Evolutionary conservation across 2,888 invertebrate species (phyloP).

Genomic region (Vanessa cardui): DNA sequence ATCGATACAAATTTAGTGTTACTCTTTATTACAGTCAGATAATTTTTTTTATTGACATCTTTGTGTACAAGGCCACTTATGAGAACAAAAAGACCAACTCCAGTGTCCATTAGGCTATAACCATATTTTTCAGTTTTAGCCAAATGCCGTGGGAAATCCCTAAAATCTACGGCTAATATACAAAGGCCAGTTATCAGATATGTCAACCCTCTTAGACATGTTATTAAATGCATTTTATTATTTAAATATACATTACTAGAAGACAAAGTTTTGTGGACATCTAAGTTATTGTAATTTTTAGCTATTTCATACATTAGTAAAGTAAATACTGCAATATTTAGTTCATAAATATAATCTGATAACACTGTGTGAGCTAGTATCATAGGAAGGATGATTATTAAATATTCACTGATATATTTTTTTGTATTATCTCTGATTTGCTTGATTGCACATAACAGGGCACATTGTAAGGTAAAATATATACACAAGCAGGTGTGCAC

Average conservation of each 20-base stretch:
- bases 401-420: constrained; percentile 80
- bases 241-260: constrained; percentile 42
- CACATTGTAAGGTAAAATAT: constrained; percentile 67
- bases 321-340: constrained; percentile 58
- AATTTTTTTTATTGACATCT: constrained; percentile 53
- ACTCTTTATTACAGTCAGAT: constrained; percentile 59
- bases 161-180: constrained; percentile 97
- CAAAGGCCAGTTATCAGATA: constrained; percentile 89
- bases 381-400: constrained; percentile 79
- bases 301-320: constrained; percentile 49
- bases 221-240: constrained; percentile 75
- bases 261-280: constrained; percentile 23
- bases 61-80: constrained; percentile 90
- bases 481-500: constrained; percentile 75
- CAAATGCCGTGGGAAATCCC: constrained; percentile 90
- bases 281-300: constrained; percentile 17
- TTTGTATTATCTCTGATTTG: constrained; percentile 39
- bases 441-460: constrained; percentile 55
- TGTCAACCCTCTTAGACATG: constrained; percentile 86
- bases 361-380: constrained; percentile 82
- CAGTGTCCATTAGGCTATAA: constrained; percentile 96
- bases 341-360: constrained; percentile 57
- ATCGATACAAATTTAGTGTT: constrained; percentile 63
- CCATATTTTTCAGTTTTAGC: constrained; percentile 95
- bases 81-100: constrained; percentile 94